These are phyloP conservation scores for Lasiommata megera DNA, from an alignment of 2,888 invertebrate genomes.

Conservation along the genomic window DNA sequence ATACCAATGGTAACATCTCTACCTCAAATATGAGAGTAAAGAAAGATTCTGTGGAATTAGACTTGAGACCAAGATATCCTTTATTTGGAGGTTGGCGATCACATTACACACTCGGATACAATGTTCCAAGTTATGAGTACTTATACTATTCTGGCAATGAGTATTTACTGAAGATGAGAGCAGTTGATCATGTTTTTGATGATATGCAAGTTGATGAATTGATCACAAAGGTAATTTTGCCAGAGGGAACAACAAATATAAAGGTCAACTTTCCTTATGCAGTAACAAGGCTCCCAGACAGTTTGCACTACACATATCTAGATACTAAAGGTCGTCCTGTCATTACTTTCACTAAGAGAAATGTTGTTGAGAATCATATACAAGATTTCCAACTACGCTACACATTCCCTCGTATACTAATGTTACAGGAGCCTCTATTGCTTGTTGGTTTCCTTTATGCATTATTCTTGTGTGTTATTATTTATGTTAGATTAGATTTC, in stretches of 20 bases:
- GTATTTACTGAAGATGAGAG: conserved; percentile 93
- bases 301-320: conserved; percentile 94
- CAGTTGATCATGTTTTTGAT: conserved; percentile 98
- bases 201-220: conserved; percentile 97
- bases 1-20: conserved; percentile 99
- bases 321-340: conserved; percentile 97
- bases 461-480: conserved; percentile 94
- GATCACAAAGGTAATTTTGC: conserved; percentile 93
- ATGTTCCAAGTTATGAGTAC: conserved; percentile 98
- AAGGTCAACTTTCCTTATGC: conserved; percentile 91
- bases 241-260: conserved; percentile 94
- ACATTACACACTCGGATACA: conserved; percentile 97
- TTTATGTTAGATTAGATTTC: conserved; percentile 97
- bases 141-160: conserved; percentile 90
- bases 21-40: conserved; percentile 95
- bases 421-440: conserved; percentile 96
- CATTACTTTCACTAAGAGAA: conserved; percentile 88
- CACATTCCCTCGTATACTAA: conserved; percentile 90
- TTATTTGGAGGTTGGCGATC: conserved; percentile 99
- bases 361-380: conserved; percentile 97
- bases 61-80: conserved; percentile 97
- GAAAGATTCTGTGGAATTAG: conserved; percentile 96
- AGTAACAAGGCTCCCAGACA: conserved; percentile 87
- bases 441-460: conserved; percentile 93
- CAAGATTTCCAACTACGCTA: conserved; percentile 96